Conservation (phyloP, 2,113 vertebrate genomes). For the Scolopax mira region DNA sequence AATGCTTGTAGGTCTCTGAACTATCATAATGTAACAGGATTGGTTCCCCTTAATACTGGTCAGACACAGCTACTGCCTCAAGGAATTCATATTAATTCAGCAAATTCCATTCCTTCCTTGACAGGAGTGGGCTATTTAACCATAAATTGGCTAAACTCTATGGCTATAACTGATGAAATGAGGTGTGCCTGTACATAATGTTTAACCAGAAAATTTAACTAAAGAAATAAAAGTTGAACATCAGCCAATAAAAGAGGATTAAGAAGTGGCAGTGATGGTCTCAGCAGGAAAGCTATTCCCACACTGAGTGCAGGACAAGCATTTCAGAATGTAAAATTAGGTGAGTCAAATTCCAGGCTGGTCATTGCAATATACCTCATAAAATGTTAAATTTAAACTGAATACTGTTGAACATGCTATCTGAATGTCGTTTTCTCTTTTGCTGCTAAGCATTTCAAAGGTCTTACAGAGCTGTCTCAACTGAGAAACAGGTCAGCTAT, state of each 20-base stretch:
- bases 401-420: background rate
- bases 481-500: background rate
- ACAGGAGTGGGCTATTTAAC: background rate
- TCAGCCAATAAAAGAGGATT: background rate
- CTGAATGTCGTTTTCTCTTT: conserved; percentile 2
- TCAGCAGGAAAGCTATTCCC: background rate
- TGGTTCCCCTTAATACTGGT: conserved; percentile 23
- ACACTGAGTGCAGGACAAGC: background rate
- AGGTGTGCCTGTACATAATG: conserved; percentile 9
- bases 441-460: background rate
- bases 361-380: background rate
- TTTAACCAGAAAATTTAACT: conserved; percentile 48
- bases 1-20: background rate
- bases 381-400: conserved; percentile 9
- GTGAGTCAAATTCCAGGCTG: background rate
- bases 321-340: background rate
- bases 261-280: background rate
- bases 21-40: conserved; percentile 27
- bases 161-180: conserved; percentile 40
- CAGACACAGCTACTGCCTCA: background rate
- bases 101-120: background rate
- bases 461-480: background rate
- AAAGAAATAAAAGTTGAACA: conserved; percentile 44
- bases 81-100: conserved; percentile 53
- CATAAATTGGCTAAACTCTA: conserved; percentile 42